phyloP scores from a whole-genome alignment of 1,140 invertebrate genomes.

The Eriosoma lanigerum region DNA sequence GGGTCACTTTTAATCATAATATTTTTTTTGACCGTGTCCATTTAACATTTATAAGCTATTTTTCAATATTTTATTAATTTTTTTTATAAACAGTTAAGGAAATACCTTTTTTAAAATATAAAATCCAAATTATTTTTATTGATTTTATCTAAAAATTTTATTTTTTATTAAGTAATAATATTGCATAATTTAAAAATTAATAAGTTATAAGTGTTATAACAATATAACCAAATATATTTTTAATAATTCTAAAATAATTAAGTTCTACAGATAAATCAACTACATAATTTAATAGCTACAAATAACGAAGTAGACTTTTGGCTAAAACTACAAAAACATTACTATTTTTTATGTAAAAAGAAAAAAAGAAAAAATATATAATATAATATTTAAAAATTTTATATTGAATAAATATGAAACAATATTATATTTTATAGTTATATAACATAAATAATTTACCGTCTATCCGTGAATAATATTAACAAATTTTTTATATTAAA shows the following conservation, averaged over 20 bases:
- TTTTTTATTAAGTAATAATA: neutral
- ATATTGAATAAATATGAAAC: neutral
- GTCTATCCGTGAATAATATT: neutral
- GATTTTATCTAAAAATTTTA: neutral
- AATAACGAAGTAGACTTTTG: neutral
- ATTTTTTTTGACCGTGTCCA: too few species aligned
- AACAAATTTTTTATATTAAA: too few species aligned
- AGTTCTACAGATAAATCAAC: neutral
- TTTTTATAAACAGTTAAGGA: too few species aligned
- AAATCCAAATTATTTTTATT: neutral
- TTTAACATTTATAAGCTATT: too few species aligned
- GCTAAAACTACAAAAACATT: neutral
- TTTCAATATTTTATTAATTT: too few species aligned
- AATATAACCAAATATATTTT: too few species aligned
- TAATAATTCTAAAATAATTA: too few species aligned
- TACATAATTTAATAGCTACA: neutral
- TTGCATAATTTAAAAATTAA: too few species aligned
- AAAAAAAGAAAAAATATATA: neutral
- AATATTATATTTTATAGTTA: too few species aligned
- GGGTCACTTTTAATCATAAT: too few species aligned
- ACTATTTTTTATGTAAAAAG: neutral
- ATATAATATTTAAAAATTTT: neutral
- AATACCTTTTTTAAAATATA: neutral
- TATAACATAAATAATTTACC: neutral
- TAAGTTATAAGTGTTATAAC: too few species aligned